Conservation (phyloP, 2,888 invertebrate genomes). For the Eledona agricola region DNA sequence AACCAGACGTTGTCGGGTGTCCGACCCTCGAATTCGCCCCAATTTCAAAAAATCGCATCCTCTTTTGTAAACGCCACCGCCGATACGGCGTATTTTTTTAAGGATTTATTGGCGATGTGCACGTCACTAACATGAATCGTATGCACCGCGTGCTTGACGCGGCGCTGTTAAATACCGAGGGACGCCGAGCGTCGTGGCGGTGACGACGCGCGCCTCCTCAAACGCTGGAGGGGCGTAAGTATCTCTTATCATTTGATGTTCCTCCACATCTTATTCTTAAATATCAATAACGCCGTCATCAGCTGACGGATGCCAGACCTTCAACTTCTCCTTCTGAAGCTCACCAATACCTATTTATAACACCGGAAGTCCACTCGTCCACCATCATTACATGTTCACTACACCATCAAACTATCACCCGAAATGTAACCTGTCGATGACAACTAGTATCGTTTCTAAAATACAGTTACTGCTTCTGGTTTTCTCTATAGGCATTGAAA, state of each 20-base stretch:
- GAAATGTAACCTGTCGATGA: no score
- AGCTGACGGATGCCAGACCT: slow-evolving; percentile 42
- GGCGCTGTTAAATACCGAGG: slow-evolving; percentile 59
- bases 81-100: not conserved
- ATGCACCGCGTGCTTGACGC: slow-evolving; percentile 56
- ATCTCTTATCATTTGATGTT: slow-evolving; percentile 56
- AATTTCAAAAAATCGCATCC: no score
- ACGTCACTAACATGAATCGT: slow-evolving; percentile 49
- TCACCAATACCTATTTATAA: no score
- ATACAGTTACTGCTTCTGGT: slow-evolving; percentile 1
- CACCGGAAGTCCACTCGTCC: no score
- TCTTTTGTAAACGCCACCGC: no score
- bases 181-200: slow-evolving; percentile 55
- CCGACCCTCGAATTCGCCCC: slow-evolving; percentile 2
- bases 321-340: not conserved
- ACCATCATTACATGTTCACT: no score
- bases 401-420: no score
- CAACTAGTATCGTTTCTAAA: no score
- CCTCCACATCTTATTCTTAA: slow-evolving; percentile 51
- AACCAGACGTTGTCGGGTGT: not conserved
- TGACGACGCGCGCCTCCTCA: slow-evolving; percentile 57
- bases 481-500: slow-evolving; percentile 5
- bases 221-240: slow-evolving; percentile 57
- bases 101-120: slow-evolving; percentile 24
- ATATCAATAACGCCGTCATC: slow-evolving; percentile 47